phyloP scores from a whole-genome alignment of 2,797 vertebrate species.

The Champsocephalus gunnari region DNA sequence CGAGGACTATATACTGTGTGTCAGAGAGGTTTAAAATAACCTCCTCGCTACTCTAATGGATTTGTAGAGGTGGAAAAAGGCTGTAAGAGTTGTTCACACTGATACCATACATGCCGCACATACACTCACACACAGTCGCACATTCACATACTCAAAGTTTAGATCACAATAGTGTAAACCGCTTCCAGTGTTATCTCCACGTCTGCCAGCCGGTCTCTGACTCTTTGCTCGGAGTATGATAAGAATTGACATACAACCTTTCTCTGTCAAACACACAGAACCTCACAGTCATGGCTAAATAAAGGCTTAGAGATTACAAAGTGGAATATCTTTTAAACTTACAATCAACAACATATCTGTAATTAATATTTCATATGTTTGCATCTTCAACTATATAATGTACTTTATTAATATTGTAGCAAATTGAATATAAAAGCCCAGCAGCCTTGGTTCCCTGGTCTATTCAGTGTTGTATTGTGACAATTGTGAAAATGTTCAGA shows the following conservation, averaged over 20 bases:
- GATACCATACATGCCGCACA: conserved; percentile 23
- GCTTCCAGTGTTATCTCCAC: conserved; percentile 65
- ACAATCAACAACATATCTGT: neutral
- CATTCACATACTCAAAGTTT: conserved; percentile 18
- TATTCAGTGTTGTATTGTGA: too few relatives aligned
- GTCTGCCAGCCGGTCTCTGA: conserved; percentile 45
- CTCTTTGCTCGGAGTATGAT: conserved; percentile 25
- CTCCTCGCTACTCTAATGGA: conserved; percentile 65
- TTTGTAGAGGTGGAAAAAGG: conserved; percentile 46
- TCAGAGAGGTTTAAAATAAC: conserved; percentile 51
- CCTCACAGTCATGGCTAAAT: neutral
- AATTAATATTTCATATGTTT: neutral
- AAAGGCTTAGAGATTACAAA: neutral
- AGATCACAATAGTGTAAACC: conserved; percentile 40
- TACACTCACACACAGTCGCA: conserved; percentile 10
- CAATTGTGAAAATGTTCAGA: too few relatives aligned
- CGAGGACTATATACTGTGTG: conserved; percentile 18
- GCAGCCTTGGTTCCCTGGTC: neutral
- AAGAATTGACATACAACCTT: conserved; percentile 24
- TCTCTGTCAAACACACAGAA: conserved; percentile 1
- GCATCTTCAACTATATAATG: too few relatives aligned
- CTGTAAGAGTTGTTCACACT: conserved; percentile 52
- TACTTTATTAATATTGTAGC: neutral
- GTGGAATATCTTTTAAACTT: neutral
- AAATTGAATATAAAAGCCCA: neutral